Evolutionary conservation across 2,888 invertebrate genomes (phyloP), one percentile per base, ranked within the genome.

Genomic region (Clivina fossor): DNA sequence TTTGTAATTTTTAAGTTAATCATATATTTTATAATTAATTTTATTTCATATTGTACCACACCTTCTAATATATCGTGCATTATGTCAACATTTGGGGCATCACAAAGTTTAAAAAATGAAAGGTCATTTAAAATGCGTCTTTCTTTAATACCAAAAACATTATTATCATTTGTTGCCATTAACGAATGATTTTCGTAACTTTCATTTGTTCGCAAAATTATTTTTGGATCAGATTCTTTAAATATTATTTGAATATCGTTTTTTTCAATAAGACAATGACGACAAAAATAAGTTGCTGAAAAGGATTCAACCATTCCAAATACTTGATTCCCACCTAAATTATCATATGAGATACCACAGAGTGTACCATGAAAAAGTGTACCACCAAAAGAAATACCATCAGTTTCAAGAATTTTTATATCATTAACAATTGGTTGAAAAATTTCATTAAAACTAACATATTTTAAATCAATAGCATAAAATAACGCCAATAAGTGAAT

Each of bases 51-150:
- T 38, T 38, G 62, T 19, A 53, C 58, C 9, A 56, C 49, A 7
- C 62, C 60, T 55, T 64, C 63, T 20, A 64, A 26, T 9, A 64
- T 32, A 50, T 64, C 63, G 32, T 64, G 64, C 64, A 63, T 61
- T 8, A 63, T 59, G 32, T 64, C 64, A 15, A 56, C 58, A 2
- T 60, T 56, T 15, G 37, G 48, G 9, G 33, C 33, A 8, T 64
- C 57, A 24, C 35, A 54, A 24, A 62, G 35, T 44, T 62, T 61
- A 49, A 60, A 63, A 46, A 58, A 56, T 8, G 56, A 38, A 8
- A 62, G 53, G 15, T 61, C 60, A 49, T 63, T 62, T 22, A 60
- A 41, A 20, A 54, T 13, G 35, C 58, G 56, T 38, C 50, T 35
- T 20, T 15, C 16, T 56, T 62, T 62, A 30, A 62, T 48, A 7